phyloP scores from a whole-genome alignment of 1,140 invertebrate species.

The Neomicropteryx cornuta region DNA sequence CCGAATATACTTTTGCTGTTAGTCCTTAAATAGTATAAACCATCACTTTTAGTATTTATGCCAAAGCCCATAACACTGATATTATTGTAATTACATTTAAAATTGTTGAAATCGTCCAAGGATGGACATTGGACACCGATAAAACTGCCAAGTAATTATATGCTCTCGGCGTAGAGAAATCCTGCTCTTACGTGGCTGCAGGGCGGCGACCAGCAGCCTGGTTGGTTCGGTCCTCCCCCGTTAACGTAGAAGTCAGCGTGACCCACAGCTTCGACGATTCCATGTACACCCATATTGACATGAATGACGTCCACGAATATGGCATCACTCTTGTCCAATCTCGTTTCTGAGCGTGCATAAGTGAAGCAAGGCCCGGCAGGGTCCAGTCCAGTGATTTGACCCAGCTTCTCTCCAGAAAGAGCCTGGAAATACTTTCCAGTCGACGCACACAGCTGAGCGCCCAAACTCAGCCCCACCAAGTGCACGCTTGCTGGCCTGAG shows the following conservation, averaged over 20 bases:
- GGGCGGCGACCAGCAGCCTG: slow-evolving; percentile 47
- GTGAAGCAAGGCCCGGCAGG: slow-evolving; percentile 43
- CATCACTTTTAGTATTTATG: slow-evolving; percentile 29
- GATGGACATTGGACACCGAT: slow-evolving; percentile 33
- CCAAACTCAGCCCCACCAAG: slow-evolving; percentile 48
- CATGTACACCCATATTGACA: slow-evolving; percentile 45
- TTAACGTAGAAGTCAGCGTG: slow-evolving; percentile 56
- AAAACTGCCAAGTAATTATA: slow-evolving; percentile 40
- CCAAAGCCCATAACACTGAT: slow-evolving; percentile 42
- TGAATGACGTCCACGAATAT: slow-evolving; percentile 53
- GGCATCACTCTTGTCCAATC: slow-evolving; percentile 50
- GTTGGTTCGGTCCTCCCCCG: slow-evolving; percentile 51
- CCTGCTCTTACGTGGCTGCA: slow-evolving; percentile 51
- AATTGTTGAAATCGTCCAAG: slow-evolving; percentile 35
- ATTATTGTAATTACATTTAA: slow-evolving; percentile 30
- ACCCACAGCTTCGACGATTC: slow-evolving; percentile 44
- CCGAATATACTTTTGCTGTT: slow-evolving; percentile 38
- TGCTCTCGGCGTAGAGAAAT: slow-evolving; percentile 45
- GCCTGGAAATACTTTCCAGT: slow-evolving; percentile 43
- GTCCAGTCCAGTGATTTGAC: slow-evolving; percentile 41
- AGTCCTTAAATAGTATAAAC: slow-evolving; percentile 44
- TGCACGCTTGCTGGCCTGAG: slow-evolving; percentile 37
- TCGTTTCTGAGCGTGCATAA: slow-evolving; percentile 28
- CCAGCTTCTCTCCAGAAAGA: slow-evolving; percentile 26
- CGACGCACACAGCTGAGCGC: slow-evolving; percentile 46